phyloP scores from a whole-genome alignment of 2,113 vertebrate species.

The Naja naja region DNA sequence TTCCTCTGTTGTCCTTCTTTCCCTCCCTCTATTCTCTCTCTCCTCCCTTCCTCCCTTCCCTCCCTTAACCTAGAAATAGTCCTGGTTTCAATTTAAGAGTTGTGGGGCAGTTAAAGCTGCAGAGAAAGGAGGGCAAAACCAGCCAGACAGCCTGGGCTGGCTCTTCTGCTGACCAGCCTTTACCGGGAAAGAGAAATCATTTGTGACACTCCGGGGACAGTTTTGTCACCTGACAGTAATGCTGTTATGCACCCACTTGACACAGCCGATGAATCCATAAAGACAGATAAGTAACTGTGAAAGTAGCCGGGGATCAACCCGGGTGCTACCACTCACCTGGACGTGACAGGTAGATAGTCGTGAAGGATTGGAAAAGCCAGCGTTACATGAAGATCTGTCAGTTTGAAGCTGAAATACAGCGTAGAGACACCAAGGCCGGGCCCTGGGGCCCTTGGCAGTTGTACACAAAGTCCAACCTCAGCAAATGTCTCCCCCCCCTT shows the following conservation, averaged over 20 bases:
- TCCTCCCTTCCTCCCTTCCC: background rate
- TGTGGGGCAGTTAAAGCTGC: constrained; percentile 31
- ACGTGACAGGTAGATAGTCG: constrained; percentile 78
- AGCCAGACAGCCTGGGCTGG: constrained; percentile 15
- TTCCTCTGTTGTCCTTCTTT: background rate
- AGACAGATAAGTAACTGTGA: constrained; percentile 85
- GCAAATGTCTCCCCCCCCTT: background rate
- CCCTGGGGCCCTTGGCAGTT: background rate
- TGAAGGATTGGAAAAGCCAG: constrained; percentile 78
- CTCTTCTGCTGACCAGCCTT: constrained; percentile 61
- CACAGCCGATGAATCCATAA: constrained; percentile 82
- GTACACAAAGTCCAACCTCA: constrained; percentile 34
- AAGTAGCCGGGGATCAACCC: constrained; percentile 78
- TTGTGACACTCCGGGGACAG: constrained; percentile 80
- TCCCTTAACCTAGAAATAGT: background rate
- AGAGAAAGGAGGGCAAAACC: background rate
- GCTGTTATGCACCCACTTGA: constrained; percentile 79
- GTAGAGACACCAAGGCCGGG: constrained; percentile 18
- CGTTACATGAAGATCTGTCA: constrained; percentile 69
- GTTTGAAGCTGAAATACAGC: constrained; percentile 50
- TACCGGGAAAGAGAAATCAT: constrained; percentile 74
- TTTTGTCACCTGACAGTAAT: constrained; percentile 86
- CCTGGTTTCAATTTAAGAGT: background rate
- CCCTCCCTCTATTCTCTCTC: too few species aligned
- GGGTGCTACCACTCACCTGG: constrained; percentile 78